Evolutionary conservation across 2,113 vertebrate genomes (phyloP).

Genomic region (Macaca nemestrina): DNA sequence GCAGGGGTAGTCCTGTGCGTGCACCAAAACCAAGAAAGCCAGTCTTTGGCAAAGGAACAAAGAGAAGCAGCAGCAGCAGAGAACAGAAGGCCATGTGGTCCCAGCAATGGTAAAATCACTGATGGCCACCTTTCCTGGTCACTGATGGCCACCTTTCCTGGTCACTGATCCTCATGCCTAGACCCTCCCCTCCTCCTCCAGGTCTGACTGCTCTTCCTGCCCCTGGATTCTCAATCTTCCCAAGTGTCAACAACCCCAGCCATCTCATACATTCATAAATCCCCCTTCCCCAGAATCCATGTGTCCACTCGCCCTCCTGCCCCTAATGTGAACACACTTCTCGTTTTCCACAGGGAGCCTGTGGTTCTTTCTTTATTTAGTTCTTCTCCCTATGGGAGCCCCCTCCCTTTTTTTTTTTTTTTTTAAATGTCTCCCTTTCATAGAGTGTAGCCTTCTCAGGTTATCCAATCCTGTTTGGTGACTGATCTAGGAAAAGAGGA

Average conservation of each 20-base stretch:
- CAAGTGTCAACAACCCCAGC: background rate
- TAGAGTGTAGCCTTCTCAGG: background rate
- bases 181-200: no score
- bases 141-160: background rate
- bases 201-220: background rate
- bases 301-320: background rate
- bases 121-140: background rate
- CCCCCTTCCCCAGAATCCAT: background rate
- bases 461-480: background rate
- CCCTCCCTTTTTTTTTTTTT: accelerated
- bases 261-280: background rate
- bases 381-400: background rate
- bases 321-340: background rate
- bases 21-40: background rate
- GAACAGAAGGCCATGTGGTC: background rate
- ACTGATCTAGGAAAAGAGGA: background rate
- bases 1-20: accelerated
- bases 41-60: background rate
- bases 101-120: background rate
- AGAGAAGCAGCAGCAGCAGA: background rate
- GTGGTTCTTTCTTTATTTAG: background rate
- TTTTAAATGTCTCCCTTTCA: background rate
- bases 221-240: background rate
- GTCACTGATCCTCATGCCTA: background rate
- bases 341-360: background rate